Evolutionary conservation across 2,113 vertebrate genomes (phyloP).

Genomic region (Pygoscelis antarcticus): DNA sequence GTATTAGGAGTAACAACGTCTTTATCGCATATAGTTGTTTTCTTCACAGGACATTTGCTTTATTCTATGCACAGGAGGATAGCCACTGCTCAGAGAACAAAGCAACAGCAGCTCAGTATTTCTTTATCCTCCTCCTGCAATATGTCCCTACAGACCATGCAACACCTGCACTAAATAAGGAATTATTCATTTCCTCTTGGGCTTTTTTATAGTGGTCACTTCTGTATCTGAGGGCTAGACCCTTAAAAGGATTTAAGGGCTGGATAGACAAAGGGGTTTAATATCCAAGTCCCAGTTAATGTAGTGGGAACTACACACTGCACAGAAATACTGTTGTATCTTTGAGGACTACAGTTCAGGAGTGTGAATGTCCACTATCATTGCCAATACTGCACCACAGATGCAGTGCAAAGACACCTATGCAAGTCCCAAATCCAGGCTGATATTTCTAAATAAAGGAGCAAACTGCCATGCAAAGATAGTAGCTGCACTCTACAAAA

Average conservation of each 20-base stretch:
- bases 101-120: not conserved
- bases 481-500: not conserved
- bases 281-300: not conserved
- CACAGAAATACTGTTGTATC: not conserved
- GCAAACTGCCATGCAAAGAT: not conserved
- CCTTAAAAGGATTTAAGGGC: not conserved
- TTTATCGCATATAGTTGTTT: not conserved
- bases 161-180: not conserved
- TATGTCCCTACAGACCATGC: not conserved
- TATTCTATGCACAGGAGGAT: not conserved
- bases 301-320: not conserved
- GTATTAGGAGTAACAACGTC: fast-evolving
- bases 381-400: not conserved
- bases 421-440: not conserved
- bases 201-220: not conserved
- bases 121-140: not conserved
- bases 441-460: not conserved
- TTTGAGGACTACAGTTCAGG: not conserved
- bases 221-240: not conserved
- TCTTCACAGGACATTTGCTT: not conserved
- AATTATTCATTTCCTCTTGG: not conserved
- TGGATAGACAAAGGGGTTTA: not conserved
- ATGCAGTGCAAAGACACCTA: not conserved
- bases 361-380: not conserved
- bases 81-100: not conserved